Conservation (phyloP, 2,113 vertebrate genomes). For the Platysteira castanea region DNA sequence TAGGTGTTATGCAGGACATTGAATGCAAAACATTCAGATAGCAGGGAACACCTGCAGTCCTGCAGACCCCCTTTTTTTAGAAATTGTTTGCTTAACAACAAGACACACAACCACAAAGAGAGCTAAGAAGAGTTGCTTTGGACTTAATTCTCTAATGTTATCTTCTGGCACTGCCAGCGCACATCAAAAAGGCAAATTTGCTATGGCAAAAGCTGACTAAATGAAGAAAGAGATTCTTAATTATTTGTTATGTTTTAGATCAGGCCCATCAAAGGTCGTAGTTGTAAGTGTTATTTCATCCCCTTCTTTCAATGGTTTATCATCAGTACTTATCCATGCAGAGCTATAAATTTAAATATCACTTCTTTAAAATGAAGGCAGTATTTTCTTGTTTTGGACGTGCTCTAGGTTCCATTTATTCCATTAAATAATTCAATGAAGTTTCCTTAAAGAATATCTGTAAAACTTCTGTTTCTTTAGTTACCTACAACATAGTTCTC, state of each 20-base stretch:
- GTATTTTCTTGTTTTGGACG: not conserved
- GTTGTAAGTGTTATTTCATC: not conserved
- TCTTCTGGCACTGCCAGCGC: not conserved
- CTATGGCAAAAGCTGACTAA: not conserved
- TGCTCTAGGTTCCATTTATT: not conserved
- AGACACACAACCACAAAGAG: not conserved
- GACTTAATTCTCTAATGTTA: not conserved
- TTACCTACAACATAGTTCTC: not conserved
- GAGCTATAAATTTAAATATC: not conserved
- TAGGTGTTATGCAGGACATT: not conserved
- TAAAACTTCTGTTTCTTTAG: not conserved
- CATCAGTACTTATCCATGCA: not conserved
- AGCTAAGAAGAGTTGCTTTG: not conserved
- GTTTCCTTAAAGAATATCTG: not conserved
- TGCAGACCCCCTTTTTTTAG: not conserved
- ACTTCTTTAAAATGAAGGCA: not conserved
- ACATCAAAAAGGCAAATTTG: not conserved
- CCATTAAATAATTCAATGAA: not conserved
- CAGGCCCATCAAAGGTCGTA: not conserved
- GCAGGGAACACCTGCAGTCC: not conserved
- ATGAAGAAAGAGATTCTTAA: not conserved
- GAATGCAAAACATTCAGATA: not conserved
- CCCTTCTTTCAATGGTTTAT: not conserved
- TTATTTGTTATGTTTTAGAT: not conserved
- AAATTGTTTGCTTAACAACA: not conserved